phyloP scores from a whole-genome alignment of 2,888 invertebrate genomes.

The Micoletzkya japonica region DNA sequence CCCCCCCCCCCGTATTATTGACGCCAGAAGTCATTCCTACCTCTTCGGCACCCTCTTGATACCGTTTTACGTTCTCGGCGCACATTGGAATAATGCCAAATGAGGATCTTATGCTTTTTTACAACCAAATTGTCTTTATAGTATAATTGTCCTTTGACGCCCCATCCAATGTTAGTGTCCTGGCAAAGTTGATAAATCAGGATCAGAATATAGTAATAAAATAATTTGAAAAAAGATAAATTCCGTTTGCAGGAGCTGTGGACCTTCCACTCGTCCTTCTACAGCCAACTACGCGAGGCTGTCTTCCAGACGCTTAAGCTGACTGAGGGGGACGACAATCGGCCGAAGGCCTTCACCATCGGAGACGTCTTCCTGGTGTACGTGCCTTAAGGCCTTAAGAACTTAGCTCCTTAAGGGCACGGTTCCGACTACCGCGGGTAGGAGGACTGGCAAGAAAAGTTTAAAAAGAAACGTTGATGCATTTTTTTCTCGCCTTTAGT shows the following conservation, averaged over 20 bases:
- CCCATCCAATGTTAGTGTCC: background rate
- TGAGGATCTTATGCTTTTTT: background rate
- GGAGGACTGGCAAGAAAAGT: background rate
- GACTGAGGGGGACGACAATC: slow-evolving; percentile 28
- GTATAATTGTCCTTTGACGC: background rate
- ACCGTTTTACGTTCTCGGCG: too few relatives aligned
- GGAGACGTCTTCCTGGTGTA: slow-evolving; percentile 80
- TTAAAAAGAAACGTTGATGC: background rate
- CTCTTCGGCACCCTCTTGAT: too few relatives aligned
- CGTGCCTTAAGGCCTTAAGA: too few relatives aligned
- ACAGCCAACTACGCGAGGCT: slow-evolving; percentile 44
- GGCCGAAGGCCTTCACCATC: slow-evolving; percentile 64
- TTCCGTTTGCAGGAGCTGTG: slow-evolving; percentile 22
- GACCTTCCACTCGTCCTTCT: slow-evolving; percentile 32
- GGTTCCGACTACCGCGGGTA: background rate
- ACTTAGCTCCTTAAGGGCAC: background rate
- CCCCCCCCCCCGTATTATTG: too few relatives aligned
- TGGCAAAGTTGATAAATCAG: background rate
- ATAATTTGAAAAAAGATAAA: background rate
- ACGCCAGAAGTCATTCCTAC: too few relatives aligned
- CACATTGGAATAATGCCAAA: too few relatives aligned
- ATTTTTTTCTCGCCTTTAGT: background rate
- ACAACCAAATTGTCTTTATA: background rate
- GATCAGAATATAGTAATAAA: background rate
- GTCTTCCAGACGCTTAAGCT: slow-evolving; percentile 44